Evolutionary conservation across 2,113 vertebrate species (phyloP).

Genomic region (Xerus inauris): DNA sequence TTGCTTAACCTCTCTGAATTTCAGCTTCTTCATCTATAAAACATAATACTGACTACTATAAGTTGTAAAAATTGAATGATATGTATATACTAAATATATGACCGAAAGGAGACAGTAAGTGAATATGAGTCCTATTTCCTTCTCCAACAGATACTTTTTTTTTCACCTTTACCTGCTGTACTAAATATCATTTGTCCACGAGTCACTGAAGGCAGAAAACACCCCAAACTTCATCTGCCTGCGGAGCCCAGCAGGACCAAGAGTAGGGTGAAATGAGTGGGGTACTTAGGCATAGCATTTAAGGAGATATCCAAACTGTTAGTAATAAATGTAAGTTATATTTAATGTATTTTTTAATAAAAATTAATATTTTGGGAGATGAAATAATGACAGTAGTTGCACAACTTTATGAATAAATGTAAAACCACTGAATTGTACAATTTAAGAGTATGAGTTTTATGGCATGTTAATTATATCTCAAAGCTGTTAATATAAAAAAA

Average conservation of each 20-base stretch:
- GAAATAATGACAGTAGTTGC: neutral
- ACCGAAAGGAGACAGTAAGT: neutral
- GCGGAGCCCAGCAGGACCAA: neutral
- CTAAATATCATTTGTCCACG: neutral
- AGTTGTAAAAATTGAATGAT: neutral
- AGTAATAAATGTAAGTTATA: neutral
- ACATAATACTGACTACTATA: neutral
- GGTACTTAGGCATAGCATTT: neutral
- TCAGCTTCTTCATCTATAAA: neutral
- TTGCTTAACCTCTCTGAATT: neutral
- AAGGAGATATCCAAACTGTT: neutral
- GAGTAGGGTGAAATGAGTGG: neutral
- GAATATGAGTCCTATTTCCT: neutral
- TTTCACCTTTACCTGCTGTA: neutral
- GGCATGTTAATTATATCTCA: neutral
- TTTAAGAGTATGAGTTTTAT: neutral
- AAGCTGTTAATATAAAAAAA: neutral
- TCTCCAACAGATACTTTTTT: neutral
- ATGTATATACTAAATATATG: neutral
- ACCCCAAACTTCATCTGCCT: neutral
- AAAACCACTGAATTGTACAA: neutral
- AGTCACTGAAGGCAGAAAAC: neutral
- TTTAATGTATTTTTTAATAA: constrained; percentile 33
- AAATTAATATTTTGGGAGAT: constrained; percentile 11
- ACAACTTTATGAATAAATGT: neutral